A percentile compares a stretch with the other conserved stretches of the same genome.
phyloP scores from a whole-genome alignment of 2,888 invertebrate genomes.

The Plagodis dolabraria region DNA sequence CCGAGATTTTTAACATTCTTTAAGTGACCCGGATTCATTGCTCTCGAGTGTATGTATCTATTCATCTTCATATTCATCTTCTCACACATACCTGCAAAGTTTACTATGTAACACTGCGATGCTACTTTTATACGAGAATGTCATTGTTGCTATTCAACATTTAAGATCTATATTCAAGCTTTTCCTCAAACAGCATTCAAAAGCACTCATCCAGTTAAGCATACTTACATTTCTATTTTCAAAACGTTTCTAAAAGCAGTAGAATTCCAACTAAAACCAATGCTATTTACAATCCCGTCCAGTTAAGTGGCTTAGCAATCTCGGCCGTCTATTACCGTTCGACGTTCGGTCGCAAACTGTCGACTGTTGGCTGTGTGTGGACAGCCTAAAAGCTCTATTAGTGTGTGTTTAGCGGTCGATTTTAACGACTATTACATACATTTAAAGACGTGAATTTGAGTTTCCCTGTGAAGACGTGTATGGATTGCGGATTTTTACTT shows the following conservation, averaged over 20 bases:
- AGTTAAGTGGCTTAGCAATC: constrained; percentile 42
- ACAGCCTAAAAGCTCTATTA: constrained; percentile 36
- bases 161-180: no score
- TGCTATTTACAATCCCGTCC: constrained; percentile 23
- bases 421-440: neutral
- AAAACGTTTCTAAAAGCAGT: constrained; percentile 9
- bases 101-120: no score
- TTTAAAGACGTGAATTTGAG: no score
- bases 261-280: constrained; percentile 25
- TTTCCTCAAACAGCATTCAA: neutral
- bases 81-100: no score
- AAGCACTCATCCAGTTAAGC: neutral
- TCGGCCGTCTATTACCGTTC: constrained; percentile 45
- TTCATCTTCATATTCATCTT: no score
- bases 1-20: no score
- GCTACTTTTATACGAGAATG: no score
- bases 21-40: no score
- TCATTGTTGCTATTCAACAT: no score
- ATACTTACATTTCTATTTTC: neutral
- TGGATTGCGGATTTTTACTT: no score
- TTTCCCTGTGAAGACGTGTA: no score
- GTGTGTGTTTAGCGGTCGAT: constrained; percentile 33
- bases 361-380: constrained; percentile 40
- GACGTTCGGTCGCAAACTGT: constrained; percentile 47
- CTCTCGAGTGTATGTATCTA: no score